These are phyloP conservation scores for Mesorhabditis sp. DNA, from an alignment of 2,888 invertebrate species.

Conservation along the genomic window DNA sequence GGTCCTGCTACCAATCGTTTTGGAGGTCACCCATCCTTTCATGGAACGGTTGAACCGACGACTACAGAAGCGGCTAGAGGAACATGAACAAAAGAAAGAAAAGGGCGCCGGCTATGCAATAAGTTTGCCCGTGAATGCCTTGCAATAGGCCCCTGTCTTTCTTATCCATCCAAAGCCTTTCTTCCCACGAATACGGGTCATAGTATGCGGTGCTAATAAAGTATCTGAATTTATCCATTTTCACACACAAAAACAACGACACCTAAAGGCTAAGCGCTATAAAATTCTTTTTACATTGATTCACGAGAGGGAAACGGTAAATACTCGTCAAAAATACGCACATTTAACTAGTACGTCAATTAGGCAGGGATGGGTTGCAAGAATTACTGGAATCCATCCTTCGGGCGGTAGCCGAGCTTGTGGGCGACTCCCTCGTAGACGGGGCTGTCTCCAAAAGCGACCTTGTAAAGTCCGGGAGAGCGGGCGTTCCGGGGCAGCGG, in stretches of 20 bases:
- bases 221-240: too few species aligned
- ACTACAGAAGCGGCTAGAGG: neutral
- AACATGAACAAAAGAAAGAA: constrained; percentile 16
- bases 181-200: too few species aligned
- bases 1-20: constrained; percentile 73
- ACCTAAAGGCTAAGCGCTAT: too few species aligned
- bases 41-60: constrained; percentile 31
- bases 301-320: too few species aligned
- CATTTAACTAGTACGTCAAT: too few species aligned
- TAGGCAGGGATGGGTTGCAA: too few species aligned
- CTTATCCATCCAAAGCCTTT: neutral
- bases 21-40: constrained; percentile 48
- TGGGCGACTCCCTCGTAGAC: constrained; percentile 53
- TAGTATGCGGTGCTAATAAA: too few species aligned
- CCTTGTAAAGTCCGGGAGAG: constrained; percentile 24
- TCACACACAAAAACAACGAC: too few species aligned
- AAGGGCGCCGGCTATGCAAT: constrained; percentile 38
- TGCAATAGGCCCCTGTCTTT: neutral
- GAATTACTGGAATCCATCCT: constrained; percentile 43
- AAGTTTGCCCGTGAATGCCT: constrained; percentile 37
- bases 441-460: constrained; percentile 37
- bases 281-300: too few species aligned
- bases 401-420: constrained; percentile 46
- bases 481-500: constrained; percentile 28
- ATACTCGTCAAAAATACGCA: too few species aligned